Percentiles rank a stretch among this genome's conserved stretches.
Conservation (phyloP, 2,888 invertebrate genomes). For the Lycocerus yunnanus region DNA sequence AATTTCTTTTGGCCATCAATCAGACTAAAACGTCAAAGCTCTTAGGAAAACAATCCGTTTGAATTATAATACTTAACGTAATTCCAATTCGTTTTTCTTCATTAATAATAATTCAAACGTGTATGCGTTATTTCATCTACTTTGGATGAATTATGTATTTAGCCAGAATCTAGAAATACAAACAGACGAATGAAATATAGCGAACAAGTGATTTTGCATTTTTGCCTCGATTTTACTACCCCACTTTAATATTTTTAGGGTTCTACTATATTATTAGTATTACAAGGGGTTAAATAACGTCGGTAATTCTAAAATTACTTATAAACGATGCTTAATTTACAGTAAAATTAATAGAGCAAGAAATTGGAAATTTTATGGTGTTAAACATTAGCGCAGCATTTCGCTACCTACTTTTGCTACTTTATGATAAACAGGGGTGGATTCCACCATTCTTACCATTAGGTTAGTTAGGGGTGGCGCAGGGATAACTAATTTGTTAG, state of each 20-base stretch:
- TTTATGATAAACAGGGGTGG: slow-evolving; percentile 10
- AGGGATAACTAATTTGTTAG: background rate
- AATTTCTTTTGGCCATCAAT: slow-evolving; percentile 29
- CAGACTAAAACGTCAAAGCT: slow-evolving; percentile 23
- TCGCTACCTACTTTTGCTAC: slow-evolving; percentile 3
- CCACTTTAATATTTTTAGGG: slow-evolving; percentile 22
- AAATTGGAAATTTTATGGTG: slow-evolving; percentile 35
- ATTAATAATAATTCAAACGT: slow-evolving; percentile 15
- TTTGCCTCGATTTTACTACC: slow-evolving; percentile 9
- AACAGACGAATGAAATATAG: slow-evolving; percentile 25
- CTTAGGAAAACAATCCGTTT: slow-evolving; percentile 25
- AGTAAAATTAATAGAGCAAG: slow-evolving; percentile 34
- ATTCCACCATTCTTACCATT: background rate
- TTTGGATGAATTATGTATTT: slow-evolving; percentile 18
- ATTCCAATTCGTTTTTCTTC: slow-evolving; percentile 10
- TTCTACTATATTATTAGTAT: slow-evolving; percentile 24
- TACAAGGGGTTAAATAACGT: slow-evolving; percentile 30
- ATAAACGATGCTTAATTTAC: slow-evolving; percentile 32
- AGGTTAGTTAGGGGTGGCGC: background rate
- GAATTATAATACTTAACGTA: slow-evolving; percentile 25
- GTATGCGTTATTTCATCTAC: slow-evolving; percentile 10
- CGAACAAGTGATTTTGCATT: slow-evolving; percentile 23
- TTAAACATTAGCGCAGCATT: slow-evolving; percentile 11
- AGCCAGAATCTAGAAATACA: slow-evolving; percentile 17
- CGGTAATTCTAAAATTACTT: slow-evolving; percentile 27